These are phyloP conservation scores for Artemia sinica DNA, from an alignment of 2,888 invertebrate genomes.

Conservation along the genomic window DNA sequence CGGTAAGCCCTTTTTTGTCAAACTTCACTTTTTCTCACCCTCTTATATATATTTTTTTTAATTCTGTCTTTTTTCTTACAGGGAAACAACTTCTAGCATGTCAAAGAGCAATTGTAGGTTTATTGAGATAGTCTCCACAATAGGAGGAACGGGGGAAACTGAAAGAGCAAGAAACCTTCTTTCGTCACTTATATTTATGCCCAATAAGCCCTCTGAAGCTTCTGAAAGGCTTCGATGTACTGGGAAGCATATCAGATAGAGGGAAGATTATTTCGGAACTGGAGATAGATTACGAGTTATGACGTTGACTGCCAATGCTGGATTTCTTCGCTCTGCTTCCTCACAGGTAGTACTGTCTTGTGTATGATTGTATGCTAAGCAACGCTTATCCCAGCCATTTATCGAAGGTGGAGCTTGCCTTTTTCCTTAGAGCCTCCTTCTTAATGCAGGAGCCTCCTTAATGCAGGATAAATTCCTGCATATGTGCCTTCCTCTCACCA, in stretches of 20 bases:
- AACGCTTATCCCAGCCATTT: no score
- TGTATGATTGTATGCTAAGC: no score
- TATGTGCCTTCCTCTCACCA: no score
- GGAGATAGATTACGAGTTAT: slow-evolving; percentile 69
- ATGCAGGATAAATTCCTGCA: no score
- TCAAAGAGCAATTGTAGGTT: slow-evolving; percentile 60
- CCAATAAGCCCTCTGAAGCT: slow-evolving; percentile 49
- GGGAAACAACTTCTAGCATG: slow-evolving; percentile 58
- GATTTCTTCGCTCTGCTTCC: slow-evolving; percentile 73
- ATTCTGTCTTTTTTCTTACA: slow-evolving; percentile 28
- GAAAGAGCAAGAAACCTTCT: slow-evolving; percentile 51
- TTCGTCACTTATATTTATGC: slow-evolving; percentile 46
- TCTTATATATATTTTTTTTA: slow-evolving; percentile 18
- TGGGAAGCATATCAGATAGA: slow-evolving; percentile 64
- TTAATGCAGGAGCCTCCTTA: no score
- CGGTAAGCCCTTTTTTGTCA: slow-evolving; percentile 15
- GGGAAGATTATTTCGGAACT: slow-evolving; percentile 72
- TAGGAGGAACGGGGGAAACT: slow-evolving; percentile 65
- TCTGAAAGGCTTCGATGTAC: slow-evolving; percentile 39
- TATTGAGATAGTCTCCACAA: slow-evolving; percentile 54
- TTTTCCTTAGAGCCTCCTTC: no score
- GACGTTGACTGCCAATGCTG: slow-evolving; percentile 80
- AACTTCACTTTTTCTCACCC: slow-evolving; percentile 19
- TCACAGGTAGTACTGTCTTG: slow-evolving; percentile 48
- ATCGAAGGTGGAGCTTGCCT: no score